Base-by-base conservation (phyloP, 2,888 invertebrate species). In the Diploptera punctata region DNA sequence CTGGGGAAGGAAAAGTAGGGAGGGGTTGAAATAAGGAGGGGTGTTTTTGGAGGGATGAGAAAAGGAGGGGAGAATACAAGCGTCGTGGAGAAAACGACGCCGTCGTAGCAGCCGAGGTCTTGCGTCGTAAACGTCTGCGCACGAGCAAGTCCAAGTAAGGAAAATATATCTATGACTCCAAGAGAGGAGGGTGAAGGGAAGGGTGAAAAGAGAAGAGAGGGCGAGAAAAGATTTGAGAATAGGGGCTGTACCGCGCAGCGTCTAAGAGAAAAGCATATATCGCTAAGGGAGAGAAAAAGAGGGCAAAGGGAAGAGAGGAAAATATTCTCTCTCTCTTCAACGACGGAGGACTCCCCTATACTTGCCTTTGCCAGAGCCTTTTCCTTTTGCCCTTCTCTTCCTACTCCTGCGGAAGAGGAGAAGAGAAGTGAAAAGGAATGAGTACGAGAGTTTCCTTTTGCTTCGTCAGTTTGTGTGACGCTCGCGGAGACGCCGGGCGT, bases 1-100 rank as follows among this genome's bases (percentile, higher is more conserved):
- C 70, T 47, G 61, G 68, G 68, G 67, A 67, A 54, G 49, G 70
- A 24, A 72, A 73, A 71, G 71, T 67, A 71, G 68, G 65, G 60
- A 49, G 75, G 67, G 54, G 67, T 67, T 5, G 47, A 61, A 47
- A 57, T 57, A 57, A 29, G 57, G 57, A 57, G 57, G 29, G 57
- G 57, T 26, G 57, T 57, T 26, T n/a, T 47, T n/a, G 29, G 57
- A 29, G 29, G 57, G 57, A 29, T 29, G 26, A 29, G 29, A 29
- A 10, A 57, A 24, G 43, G 60, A 26, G 54, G 73, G 70, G 69
- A 57, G 57, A 49, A 43, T 21, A 47, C 38, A 68, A 71, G 70
- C 68, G 72, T 73, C 71, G 69, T 52, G 67, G 74, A 72, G 74
- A 74, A 72, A 71, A 44, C 74, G 71, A 72, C 74, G 74, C 71